Evolutionary conservation across 2,113 vertebrate genomes (phyloP).

Genomic region (Lutjanus erythropterus): DNA sequence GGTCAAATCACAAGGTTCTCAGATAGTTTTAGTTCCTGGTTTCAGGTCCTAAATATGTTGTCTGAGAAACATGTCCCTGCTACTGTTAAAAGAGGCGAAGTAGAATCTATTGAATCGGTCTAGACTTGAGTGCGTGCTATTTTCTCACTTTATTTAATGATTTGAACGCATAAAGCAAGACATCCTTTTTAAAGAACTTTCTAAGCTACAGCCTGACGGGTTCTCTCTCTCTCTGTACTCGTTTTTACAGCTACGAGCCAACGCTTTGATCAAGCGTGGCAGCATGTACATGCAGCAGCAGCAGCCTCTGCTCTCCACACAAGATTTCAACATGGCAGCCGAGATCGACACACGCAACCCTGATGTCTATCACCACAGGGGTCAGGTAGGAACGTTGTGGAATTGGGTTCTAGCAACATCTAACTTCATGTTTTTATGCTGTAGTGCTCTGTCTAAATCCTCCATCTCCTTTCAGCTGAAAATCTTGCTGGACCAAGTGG

Average conservation of each 20-base stretch:
- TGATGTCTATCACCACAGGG: slow-evolving; percentile 98
- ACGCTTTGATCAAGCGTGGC: slow-evolving; percentile 97
- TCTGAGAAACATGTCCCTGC: too few relatives aligned
- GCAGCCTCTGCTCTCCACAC: slow-evolving; percentile 92
- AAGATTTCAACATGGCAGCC: slow-evolving; percentile 97
- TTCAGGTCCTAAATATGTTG: too few relatives aligned
- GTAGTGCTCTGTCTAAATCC: neutral
- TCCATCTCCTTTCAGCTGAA: slow-evolving; percentile 88
- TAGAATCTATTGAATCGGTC: too few relatives aligned
- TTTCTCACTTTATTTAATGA: too few relatives aligned
- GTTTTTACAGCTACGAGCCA: slow-evolving; percentile 88
- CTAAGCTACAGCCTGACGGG: too few relatives aligned
- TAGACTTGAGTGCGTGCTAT: too few relatives aligned
- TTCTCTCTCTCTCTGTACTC: neutral
- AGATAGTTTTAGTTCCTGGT: too few relatives aligned
- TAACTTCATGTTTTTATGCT: neutral
- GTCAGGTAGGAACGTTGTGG: slow-evolving; percentile 86
- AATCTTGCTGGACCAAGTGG: slow-evolving; percentile 98
- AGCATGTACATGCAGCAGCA: slow-evolving; percentile 99
- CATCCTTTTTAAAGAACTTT: too few relatives aligned
- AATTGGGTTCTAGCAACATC: neutral
- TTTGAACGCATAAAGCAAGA: too few relatives aligned
- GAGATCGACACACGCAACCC: slow-evolving; percentile 94
- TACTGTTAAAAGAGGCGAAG: too few relatives aligned
- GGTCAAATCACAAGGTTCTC: too few relatives aligned